These are phyloP conservation scores for Bombus balteatus DNA, from an alignment of 1,140 invertebrate species.

Conservation along the genomic window DNA sequence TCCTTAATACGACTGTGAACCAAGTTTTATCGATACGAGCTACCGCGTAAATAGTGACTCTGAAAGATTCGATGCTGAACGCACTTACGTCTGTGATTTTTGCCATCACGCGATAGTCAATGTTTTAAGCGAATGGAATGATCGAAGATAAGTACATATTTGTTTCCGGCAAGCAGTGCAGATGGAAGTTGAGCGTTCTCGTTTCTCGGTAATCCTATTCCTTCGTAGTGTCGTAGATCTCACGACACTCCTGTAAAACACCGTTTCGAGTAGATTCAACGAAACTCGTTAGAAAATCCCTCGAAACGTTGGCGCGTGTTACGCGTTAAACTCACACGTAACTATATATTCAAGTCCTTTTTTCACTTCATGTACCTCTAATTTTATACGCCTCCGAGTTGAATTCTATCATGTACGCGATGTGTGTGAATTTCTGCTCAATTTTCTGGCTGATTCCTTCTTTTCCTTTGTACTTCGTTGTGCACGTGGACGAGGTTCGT, in stretches of 20 bases:
- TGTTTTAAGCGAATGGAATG: neutral
- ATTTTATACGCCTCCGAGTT: neutral
- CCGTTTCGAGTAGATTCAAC: neutral
- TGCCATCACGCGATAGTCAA: neutral
- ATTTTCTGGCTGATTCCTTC: neutral
- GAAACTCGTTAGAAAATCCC: neutral
- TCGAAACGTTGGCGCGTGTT: neutral
- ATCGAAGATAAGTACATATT: neutral
- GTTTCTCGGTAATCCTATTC: neutral
- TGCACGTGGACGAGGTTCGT: neutral
- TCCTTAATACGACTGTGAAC: neutral
- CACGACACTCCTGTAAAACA: neutral
- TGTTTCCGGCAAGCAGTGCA: neutral
- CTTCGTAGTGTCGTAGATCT: neutral
- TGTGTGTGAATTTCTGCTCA: neutral
- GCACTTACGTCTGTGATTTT: conserved; percentile 8
- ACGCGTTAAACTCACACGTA: neutral
- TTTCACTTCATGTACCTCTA: neutral
- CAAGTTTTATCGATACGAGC: neutral
- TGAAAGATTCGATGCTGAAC: neutral
- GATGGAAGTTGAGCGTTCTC: neutral
- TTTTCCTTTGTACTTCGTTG: conserved; percentile 17
- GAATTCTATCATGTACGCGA: neutral
- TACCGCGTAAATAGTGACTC: neutral
- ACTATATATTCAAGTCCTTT: conserved; percentile 30